Evolutionary conservation across 2,888 invertebrate species (phyloP), one percentile per base, ranked within the genome.

Genomic region (Strigamia crassipes): DNA sequence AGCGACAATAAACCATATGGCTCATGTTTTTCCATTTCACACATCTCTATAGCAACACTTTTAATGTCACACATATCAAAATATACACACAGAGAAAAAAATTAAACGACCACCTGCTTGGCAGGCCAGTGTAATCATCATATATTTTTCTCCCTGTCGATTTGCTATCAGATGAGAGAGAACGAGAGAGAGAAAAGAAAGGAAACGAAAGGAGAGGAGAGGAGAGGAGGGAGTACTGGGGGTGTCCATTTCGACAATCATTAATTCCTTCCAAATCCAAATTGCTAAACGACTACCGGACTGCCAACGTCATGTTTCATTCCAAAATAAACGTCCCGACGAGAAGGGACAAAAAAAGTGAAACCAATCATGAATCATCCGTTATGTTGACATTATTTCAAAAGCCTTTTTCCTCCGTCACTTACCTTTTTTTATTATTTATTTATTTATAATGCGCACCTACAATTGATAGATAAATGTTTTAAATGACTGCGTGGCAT

Each of bases 41-140:
- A 66, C 23, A 66, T 66, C 61, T 21, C 61, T 66, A 66, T 66
- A 66, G 61, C 61, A 66, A 66, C 61, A 66, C 21, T 66, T 66
- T 66, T 66, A 66, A 66, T 66, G 61, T 66, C 61, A 21, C 61
- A 66, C 61, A 66, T 66, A 66, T 66, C 61, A 66, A 66, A 66
- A n/a, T 66, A 66, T 21, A 21, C 18, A 66, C 21, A 21, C 21
- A 66, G 4, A 66, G 18, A 66, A 66, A 66, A 61, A 66, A 66
- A 21, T 21, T 12, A 66, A 66, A 66, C 61, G 61, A 66, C 61
- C 61, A 66, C 61, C 61, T 66, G 61, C 61, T 66, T 66, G 61
- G 61, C 61, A 66, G 61, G 61, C 61, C 18, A 21, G 21, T 66
- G 61, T 66, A 66, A 66, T 66, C 61, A 66, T 66, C 61, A 66